Evolutionary conservation across 1,140 invertebrate genomes (phyloP), one percentile per base, ranked within the genome.

Genomic region (Trachelipus rathkii): DNA sequence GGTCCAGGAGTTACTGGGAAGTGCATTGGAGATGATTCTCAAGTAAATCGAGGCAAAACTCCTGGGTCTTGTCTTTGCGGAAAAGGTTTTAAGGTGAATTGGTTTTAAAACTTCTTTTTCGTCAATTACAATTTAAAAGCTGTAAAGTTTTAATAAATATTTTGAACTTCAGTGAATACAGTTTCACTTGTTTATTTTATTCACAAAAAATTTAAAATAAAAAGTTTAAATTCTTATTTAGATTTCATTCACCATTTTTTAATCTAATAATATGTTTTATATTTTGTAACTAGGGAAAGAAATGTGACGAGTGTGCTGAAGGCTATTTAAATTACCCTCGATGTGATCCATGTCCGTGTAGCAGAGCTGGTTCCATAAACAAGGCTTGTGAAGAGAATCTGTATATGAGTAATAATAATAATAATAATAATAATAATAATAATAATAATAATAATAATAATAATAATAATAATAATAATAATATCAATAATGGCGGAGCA

Each of bases 291-390:
- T 77, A 81, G 44, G 96, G 97, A 0, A 83, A 85, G 13, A 89
- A 87, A 68, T 99, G 97, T 87, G 91, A 96, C 78, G 85, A 88
- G 23, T 99, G 97, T 86, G 92, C 92, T 0, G 85, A 89, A 0
- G 94, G 95, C 10, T 94, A 89, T 84, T 89, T 90, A 15, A 90
- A 91, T 50, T 94, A 90, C 84, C 94, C 94, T 19, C 88, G 90
- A 45, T 99, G 97, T 84, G 87, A 89, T 44, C 89, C 89, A 10
- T 97, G 95, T 84, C 88, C 89, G 70, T 97, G 95, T 84, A 86
- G 92, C 82, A 67, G 83, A 0, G 87, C 89, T 0, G 93, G 94
- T 44, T 92, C 92, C 0, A 84, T 84, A n/a, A 88, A 87, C 5
- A 87, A 89, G 53, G 88, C 91, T 45, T 97, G 95, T 85, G 91